Evolutionary conservation across 2,113 vertebrate species (phyloP), one percentile per base, ranked within the genome.

Genomic region (Saimiri boliviensis): DNA sequence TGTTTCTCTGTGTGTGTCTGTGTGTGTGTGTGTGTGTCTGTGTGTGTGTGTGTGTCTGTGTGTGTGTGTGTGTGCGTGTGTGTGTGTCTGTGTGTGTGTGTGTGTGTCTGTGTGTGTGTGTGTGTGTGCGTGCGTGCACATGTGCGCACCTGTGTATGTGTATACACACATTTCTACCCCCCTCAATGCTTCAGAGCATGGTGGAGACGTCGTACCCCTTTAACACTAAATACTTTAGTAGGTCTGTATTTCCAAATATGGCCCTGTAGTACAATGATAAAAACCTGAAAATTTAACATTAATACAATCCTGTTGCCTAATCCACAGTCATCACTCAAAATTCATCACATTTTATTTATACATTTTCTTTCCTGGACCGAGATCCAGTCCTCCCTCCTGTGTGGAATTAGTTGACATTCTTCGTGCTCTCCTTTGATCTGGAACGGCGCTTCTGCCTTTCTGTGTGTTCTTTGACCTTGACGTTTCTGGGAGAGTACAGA

Each of bases 371-470:
- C 27, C 52, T n/a, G 14, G 37, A 17, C 37, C 6, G 9, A 66
- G 37, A 45, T n/a, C 8, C 73, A 60, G 3, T 3, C 14, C 47
- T 6, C 17, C 23, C 0, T 27, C 21, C 32, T 0, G 0, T 4
- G 1, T 4, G 6, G 35, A 8, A n/a, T 49, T 37, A 20, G 74
- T 19, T 35, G 30, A 3, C 10, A 3, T 49, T 25, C 23, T 54
- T 4, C 4, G 7, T 19, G n/a, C 47, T 52, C 8, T 45, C 21
- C 52, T 49, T n/a, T 71, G 20, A 21, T 37, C 52, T 32, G 12
- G 35, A 23, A 37, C 6, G n/a, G 5, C 20, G 30, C 42, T 71
- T 60, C n/a, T 17, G 54, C 52, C 60, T 68, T 82, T 32, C n/a
- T 42, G 73, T 37, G 30, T 68, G 13, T 77, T 40, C 25, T 0